phyloP scores from a whole-genome alignment of 1,140 invertebrate species.

The Anthonomus grandis region DNA sequence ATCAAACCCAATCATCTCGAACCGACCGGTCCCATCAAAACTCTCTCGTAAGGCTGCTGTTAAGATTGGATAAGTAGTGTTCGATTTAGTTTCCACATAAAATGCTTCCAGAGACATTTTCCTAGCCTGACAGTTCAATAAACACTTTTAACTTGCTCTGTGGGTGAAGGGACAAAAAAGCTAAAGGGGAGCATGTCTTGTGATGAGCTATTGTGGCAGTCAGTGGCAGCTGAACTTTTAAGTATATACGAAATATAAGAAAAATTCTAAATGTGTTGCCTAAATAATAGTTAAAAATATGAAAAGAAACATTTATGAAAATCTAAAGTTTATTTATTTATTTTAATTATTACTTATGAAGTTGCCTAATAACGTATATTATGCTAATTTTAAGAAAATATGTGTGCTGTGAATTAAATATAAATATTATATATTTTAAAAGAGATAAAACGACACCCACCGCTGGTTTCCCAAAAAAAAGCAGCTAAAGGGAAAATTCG shows the following conservation, averaged over 20 bases:
- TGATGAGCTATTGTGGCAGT: conserved; percentile 48
- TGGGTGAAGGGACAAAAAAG: conserved; percentile 3
- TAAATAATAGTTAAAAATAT: no score
- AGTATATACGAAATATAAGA: no score
- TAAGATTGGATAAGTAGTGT: conserved; percentile 34
- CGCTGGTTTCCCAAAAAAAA: conserved; percentile 6
- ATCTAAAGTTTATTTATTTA: no score
- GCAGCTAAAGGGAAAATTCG: conserved; percentile 12
- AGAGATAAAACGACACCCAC: neutral
- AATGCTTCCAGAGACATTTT: conserved; percentile 47
- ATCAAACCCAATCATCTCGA: conserved; percentile 32
- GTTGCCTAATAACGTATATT: no score
- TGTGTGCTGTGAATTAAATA: no score
- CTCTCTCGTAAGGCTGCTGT: conserved; percentile 10
- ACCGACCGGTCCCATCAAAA: conserved; percentile 7
- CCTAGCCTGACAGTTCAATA: conserved; percentile 46
- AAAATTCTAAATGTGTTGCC: no score
- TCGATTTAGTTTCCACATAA: conserved; percentile 38
- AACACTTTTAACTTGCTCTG: conserved; percentile 41
- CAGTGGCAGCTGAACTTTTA: conserved; percentile 22
- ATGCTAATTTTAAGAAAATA: no score
- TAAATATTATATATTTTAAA: no score
- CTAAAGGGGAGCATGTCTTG: conserved; percentile 1
- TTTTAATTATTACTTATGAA: no score
- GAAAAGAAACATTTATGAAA: no score